These are phyloP conservation scores for Myotis myotis DNA, from an alignment of 2,797 vertebrate species.

Conservation along the genomic window DNA sequence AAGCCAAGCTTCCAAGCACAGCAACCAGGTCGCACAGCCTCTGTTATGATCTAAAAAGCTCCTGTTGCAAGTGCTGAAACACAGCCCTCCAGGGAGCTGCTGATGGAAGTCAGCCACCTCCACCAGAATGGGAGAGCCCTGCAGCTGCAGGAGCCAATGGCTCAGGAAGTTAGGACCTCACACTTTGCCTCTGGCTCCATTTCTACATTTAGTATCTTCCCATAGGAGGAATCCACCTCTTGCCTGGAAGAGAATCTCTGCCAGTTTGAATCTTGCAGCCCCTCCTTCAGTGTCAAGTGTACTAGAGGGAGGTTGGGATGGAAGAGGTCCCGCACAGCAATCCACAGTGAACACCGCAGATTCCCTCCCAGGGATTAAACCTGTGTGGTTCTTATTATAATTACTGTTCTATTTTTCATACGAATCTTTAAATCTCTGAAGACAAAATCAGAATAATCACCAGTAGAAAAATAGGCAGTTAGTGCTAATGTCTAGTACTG, in stretches of 20 bases:
- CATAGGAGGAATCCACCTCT: not conserved
- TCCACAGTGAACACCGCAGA: not conserved
- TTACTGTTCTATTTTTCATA: not conserved
- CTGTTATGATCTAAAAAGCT: not conserved
- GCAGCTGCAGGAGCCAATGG: not conserved
- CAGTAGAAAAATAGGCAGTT: not conserved
- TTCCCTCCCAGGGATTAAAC: not conserved
- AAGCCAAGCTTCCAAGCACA: not conserved
- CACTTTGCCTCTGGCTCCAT: not conserved
- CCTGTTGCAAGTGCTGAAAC: not conserved
- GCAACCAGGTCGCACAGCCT: not conserved
- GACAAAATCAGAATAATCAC: not conserved
- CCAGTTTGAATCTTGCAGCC: not conserved
- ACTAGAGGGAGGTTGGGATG: not conserved
- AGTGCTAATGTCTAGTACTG: not conserved
- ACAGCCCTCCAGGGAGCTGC: not conserved
- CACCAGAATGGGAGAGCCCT: not conserved
- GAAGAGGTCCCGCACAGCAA: not conserved
- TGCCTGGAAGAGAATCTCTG: not conserved
- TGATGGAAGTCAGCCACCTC: not conserved
- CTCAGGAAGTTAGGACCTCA: not conserved
- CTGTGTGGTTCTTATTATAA: not conserved
- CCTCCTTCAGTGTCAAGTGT: not conserved
- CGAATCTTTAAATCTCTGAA: not conserved
- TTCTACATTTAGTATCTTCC: not conserved